Base-by-base conservation (phyloP, 2,888 invertebrate genomes). In the Caprella mutica region DNA sequence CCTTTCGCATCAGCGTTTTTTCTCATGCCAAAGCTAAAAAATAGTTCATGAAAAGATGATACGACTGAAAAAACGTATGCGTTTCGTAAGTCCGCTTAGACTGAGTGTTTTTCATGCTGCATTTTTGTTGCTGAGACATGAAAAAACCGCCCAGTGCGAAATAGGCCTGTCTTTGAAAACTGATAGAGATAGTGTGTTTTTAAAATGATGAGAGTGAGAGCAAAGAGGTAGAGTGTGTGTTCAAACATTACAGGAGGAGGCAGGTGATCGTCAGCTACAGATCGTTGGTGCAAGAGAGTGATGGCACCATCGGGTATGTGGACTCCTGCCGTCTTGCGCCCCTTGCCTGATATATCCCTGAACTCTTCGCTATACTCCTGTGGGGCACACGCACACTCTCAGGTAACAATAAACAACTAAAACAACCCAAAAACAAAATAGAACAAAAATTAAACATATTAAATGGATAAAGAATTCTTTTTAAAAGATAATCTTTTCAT, bases 361-460 rank as follows among this genome's bases (percentile, higher is more conserved):
- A 93, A 92, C 78, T 92, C 92, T 79, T 93, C 92, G 69, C 88
- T 89, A 79, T 92, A 92, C 78, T 92, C 92, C 92, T 92, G 81
- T 33, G 68, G 33, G 33, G 9, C 9, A 8, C 33, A 40, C 46
- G 35, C 27, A 52, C 33, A 58, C 24, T 29, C 30, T 58, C 27
- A 42, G 27, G 54, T 26, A 56, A 44, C 65, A 66, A 58, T 55
- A 42, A 61, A 65, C 59, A 62, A 58, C 27, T 52, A 55, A 58
- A 55, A 64, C 53, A 43, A 48, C 59, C 55, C 51, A 61, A 29
- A 44, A 59, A 33, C 61, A 17, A 55, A 35, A 61, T 39, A 35
- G 46, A 60, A 17, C 56, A 58, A 58, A 53, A 66, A 39, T 40
- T 54, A 59, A 59, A 56, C 52, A 50, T 40, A 42, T n/a, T 19